Conservation (phyloP, 2,113 vertebrate species). For the Numenius arquata region DNA sequence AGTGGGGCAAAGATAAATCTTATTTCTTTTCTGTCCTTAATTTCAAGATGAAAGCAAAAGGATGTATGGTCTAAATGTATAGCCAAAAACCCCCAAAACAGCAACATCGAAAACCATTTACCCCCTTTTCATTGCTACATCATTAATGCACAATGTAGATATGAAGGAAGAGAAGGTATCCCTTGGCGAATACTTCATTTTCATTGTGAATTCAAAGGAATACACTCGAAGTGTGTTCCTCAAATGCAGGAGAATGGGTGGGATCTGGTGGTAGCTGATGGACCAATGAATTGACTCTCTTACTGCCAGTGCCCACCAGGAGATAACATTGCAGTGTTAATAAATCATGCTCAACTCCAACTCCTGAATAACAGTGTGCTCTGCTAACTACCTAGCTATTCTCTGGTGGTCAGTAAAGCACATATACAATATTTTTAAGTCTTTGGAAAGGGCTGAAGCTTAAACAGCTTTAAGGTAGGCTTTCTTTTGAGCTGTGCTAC, state of each 20-base stretch:
- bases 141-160: not conserved
- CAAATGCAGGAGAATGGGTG: not conserved
- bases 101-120: not conserved
- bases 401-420: not conserved
- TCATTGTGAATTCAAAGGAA: not conserved
- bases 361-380: not conserved
- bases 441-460: not conserved
- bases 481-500: not conserved
- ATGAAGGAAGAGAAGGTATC: not conserved
- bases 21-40: not conserved
- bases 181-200: not conserved
- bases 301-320: not conserved
- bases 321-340: conserved; percentile 1
- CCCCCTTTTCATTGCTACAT: not conserved
- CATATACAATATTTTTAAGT: not conserved
- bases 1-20: not conserved
- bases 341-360: not conserved
- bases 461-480: not conserved
- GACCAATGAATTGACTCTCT: not conserved
- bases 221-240: not conserved
- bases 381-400: not conserved
- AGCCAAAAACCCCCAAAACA: not conserved
- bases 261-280: not conserved
- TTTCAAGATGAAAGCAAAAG: not conserved
- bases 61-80: not conserved